phyloP scores from a whole-genome alignment of 2,113 vertebrate genomes.

The Rana temporaria region DNA sequence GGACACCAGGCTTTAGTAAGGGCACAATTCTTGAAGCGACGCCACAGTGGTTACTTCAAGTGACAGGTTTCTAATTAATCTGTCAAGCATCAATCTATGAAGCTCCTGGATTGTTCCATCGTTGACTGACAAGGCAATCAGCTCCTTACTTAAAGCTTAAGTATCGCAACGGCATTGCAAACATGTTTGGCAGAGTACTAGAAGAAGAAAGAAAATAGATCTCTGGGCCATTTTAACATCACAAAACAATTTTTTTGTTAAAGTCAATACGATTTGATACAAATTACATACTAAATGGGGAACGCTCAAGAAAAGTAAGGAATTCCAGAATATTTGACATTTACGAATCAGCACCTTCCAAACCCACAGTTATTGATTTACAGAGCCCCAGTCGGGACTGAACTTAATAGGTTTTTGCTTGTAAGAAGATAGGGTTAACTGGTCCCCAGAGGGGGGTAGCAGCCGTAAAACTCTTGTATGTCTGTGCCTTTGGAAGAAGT shows the following conservation, averaged over 20 bases:
- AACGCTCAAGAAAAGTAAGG: background rate
- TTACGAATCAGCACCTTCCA: background rate
- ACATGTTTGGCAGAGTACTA: slow-evolving; percentile 60
- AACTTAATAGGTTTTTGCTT: slow-evolving; percentile 27
- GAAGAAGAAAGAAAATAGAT: slow-evolving; percentile 21
- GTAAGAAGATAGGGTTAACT: slow-evolving; percentile 41
- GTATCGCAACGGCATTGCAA: slow-evolving; percentile 52
- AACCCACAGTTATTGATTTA: slow-evolving; percentile 13
- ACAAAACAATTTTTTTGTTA: background rate
- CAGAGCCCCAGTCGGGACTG: background rate
- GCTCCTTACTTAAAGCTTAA: slow-evolving; percentile 75
- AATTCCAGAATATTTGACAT: slow-evolving; percentile 6
- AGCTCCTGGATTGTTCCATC: slow-evolving; percentile 80
- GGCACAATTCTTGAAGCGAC: slow-evolving; percentile 80
- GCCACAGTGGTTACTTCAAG: slow-evolving; percentile 86
- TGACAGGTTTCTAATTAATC: slow-evolving; percentile 99
- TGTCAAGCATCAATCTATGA: slow-evolving; percentile 97
- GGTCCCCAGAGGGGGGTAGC: background rate
- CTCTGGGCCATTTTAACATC: background rate
- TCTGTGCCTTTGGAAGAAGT: background rate
- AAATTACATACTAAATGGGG: background rate
- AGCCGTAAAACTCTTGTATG: background rate
- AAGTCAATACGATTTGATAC: background rate
- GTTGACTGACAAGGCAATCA: slow-evolving; percentile 97
- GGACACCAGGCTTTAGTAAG: slow-evolving; percentile 67